These are phyloP conservation scores for Nyctereutes procyonoides DNA, from an alignment of 2,113 vertebrate species.

Conservation along the genomic window DNA sequence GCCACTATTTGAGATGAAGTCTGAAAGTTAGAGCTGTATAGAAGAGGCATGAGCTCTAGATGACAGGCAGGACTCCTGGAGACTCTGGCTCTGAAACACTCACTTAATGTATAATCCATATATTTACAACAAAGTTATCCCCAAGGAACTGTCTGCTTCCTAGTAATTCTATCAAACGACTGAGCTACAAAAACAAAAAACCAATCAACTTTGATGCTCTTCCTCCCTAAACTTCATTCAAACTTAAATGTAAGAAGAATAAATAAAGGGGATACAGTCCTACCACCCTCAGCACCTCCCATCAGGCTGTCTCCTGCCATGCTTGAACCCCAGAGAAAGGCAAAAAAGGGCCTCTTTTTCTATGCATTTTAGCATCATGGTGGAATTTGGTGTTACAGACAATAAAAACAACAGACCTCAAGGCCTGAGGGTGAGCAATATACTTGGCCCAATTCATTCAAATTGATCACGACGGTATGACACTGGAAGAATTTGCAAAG, in stretches of 20 bases:
- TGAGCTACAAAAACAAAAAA: conserved; percentile 16
- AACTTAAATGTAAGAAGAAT: conserved; percentile 1
- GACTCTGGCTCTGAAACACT: not conserved
- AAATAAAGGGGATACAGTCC: not conserved
- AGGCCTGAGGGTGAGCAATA: not conserved
- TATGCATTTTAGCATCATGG: not conserved
- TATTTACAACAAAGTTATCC: not conserved
- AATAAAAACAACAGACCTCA: not conserved
- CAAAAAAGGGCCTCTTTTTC: not conserved
- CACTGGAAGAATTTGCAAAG: not conserved
- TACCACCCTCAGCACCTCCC: not conserved
- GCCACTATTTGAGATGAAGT: not conserved
- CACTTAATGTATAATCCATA: not conserved
- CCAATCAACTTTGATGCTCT: not conserved
- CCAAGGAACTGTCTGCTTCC: not conserved
- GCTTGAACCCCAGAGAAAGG: not conserved
- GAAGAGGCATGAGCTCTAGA: not conserved
- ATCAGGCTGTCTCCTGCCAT: not conserved
- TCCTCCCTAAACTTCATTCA: not conserved
- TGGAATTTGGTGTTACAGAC: not conserved
- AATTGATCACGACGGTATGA: not conserved
- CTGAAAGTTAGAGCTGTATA: not conserved
- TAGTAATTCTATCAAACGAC: not conserved
- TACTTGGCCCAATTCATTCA: not conserved
- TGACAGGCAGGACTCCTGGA: not conserved